phyloP scores from a whole-genome alignment of 1,140 invertebrate species.

The Rhopalosiphum maidis region DNA sequence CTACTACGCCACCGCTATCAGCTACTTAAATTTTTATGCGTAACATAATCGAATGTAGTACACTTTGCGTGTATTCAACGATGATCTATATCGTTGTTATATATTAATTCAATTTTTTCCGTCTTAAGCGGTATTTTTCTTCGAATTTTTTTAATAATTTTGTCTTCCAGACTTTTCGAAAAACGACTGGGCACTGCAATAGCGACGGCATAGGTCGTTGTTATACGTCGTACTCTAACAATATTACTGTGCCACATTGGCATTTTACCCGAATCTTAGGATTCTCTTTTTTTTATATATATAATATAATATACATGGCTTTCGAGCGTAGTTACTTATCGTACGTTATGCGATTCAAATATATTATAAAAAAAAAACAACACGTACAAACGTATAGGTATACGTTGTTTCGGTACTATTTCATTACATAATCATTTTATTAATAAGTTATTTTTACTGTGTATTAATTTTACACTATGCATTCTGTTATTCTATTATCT shows the following conservation, averaged over 20 bases:
- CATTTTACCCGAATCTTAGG: neutral
- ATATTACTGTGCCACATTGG: neutral
- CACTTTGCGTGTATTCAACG: neutral
- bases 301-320: neutral
- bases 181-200: neutral
- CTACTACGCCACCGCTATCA: neutral
- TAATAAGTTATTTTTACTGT: too few relatives aligned
- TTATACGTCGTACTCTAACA: neutral
- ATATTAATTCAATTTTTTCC: neutral
- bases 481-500: too few relatives aligned
- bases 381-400: neutral
- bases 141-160: constrained; percentile 50
- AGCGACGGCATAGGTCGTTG: neutral
- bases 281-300: neutral
- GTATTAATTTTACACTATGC: too few relatives aligned
- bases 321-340: neutral
- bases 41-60: neutral
- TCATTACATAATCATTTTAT: too few relatives aligned
- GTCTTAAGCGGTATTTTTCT: neutral
- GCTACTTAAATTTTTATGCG: neutral
- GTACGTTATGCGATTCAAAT: neutral
- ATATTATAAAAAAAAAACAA: neutral
- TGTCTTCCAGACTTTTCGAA: constrained; percentile 35
- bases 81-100: neutral
- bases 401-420: too few relatives aligned